A percentile compares a stretch with the other conserved stretches of the same genome.
phyloP scores from a whole-genome alignment of 2,797 vertebrate species.

The Chaetophractus vellerosus region DNA sequence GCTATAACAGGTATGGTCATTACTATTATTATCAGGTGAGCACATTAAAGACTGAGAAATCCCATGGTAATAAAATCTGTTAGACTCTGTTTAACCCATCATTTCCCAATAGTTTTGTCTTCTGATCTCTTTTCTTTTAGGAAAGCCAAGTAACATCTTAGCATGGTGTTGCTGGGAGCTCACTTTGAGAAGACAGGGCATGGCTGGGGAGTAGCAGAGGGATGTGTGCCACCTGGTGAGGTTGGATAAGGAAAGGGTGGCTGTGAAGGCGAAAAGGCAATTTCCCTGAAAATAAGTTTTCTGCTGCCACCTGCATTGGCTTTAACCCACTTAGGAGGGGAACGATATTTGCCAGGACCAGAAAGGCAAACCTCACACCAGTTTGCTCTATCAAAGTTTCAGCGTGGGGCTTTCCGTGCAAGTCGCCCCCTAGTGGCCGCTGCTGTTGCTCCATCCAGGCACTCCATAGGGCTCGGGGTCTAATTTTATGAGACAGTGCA shows the following conservation, averaged over 20 bases:
- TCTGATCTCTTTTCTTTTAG: slow-evolving; percentile 17
- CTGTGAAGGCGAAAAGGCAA: not conserved
- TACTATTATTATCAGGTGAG: slow-evolving; percentile 8
- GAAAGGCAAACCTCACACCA: not conserved
- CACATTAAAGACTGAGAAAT: not conserved
- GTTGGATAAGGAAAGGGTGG: not conserved
- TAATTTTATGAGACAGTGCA: not conserved
- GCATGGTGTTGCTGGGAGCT: not conserved
- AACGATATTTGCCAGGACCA: not conserved
- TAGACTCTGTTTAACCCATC: not conserved
- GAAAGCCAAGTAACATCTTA: not conserved
- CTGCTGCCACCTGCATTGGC: not conserved
- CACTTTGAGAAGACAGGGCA: not conserved
- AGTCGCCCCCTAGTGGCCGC: not conserved
- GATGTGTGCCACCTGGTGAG: not conserved
- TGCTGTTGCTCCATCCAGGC: not conserved
- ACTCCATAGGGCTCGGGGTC: not conserved
- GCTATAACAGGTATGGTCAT: not conserved
- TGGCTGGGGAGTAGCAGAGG: not conserved
- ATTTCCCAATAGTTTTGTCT: not conserved
- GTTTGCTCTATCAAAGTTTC: not conserved
- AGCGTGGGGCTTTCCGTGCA: no score
- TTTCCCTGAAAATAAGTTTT: not conserved
- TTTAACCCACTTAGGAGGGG: not conserved
- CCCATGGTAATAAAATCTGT: not conserved